Base-by-base conservation (phyloP, 2,888 invertebrate genomes). In the Strigamia maritima region DNA sequence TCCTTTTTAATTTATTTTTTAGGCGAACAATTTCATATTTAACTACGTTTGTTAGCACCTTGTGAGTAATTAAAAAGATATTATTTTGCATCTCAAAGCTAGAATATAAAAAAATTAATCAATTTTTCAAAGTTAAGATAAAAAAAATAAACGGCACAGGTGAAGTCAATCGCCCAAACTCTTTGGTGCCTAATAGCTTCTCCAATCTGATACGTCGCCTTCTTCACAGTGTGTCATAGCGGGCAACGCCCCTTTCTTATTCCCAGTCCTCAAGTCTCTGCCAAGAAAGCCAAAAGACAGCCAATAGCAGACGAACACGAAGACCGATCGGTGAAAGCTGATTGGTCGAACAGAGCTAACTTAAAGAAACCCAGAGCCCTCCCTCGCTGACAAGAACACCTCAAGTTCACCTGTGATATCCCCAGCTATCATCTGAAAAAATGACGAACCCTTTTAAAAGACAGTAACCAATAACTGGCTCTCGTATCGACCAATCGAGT, bases 201-300 rank as follows among this genome's bases (percentile, higher is more conserved):
- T 49, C 49, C 49, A 49, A 49, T 49, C n/a, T 49, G 49, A 49
- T 49, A 49, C 49, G 49, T 49, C 49, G 49, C 49, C n/a, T 16
- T 49, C 16, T 49, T 49, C 49, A 49, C 44, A 49, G 49, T 49
- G 49, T 49, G 49, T 49, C 49, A 19, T 19, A 19, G 19, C 49
- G 49, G 19, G 49, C n/a, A 49, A 49, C 49, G 49, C 49, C 49
- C 49, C 49, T 49, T 49, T 49, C 49, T 49, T 49, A 49, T 49
- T 49, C 49, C 49, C 49, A 49, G 49, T 49, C 49, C 49, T 49
- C 49, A 49, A 49, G 49, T 49, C 49, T 49, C 49, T 49, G 49
- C 49, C 49, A 49, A 49, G 49, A 49, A 49, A 49, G 49, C 49
- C 49, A 49, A 49, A 49, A n/a, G 49, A 49, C 49, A 19, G n/a